A percentile compares a stretch with the other conserved stretches of the same genome.
Conservation (phyloP, 2,113 vertebrate species). For the Labeo catla region DNA sequence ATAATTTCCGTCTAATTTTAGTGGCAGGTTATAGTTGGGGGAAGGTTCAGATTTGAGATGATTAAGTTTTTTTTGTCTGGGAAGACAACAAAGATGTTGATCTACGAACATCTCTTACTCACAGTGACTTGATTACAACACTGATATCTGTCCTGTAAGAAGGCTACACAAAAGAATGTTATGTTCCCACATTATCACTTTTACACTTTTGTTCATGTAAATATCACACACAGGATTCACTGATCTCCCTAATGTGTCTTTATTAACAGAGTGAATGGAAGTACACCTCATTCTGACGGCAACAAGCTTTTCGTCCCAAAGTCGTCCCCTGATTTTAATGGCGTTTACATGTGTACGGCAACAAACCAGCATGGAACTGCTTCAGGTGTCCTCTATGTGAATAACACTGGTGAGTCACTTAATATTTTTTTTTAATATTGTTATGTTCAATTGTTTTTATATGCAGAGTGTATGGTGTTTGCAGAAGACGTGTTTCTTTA, state of each 20-base stretch:
- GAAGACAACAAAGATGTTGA: no score
- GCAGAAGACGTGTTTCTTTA: no score
- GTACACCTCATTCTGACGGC: background rate
- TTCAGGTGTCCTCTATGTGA: conserved; percentile 1
- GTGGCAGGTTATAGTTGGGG: no score
- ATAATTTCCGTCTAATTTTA: no score
- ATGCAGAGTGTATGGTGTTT: background rate
- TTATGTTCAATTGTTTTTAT: background rate
- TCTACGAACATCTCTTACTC: no score
- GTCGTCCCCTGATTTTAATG: background rate
- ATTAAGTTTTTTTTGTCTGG: no score
- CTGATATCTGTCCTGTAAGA: no score
- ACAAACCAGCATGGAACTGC: background rate
- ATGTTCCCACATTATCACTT: background rate
- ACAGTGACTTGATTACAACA: no score
- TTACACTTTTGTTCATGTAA: background rate
- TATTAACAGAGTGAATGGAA: conserved; percentile 4
- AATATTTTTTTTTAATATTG: background rate
- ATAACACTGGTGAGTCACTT: background rate
- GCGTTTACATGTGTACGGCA: background rate
- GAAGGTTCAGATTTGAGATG: no score
- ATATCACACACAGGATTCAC: background rate
- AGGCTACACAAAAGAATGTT: background rate
- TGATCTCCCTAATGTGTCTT: background rate
- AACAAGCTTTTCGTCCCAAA: background rate